Conservation (phyloP, 2,888 invertebrate species). For the Penaeus monodon region DNA sequence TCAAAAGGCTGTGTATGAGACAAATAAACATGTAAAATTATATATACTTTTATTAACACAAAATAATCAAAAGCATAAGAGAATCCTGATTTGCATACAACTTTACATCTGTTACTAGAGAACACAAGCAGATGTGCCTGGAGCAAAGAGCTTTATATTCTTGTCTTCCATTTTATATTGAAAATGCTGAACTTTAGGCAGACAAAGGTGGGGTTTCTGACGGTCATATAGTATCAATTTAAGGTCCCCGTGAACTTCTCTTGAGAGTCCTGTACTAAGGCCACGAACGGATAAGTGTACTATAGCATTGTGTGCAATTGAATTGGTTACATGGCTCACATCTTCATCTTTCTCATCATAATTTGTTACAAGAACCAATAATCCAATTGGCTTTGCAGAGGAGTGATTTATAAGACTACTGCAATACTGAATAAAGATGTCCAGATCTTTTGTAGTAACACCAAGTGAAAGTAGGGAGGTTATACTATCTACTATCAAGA, state of each 20-base stretch:
- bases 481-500: slow-evolving; percentile 54
- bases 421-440: slow-evolving; percentile 50
- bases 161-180: slow-evolving; percentile 53
- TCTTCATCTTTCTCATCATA: slow-evolving; percentile 36
- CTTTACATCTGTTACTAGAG: neutral
- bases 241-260: slow-evolving; percentile 45
- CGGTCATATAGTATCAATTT: slow-evolving; percentile 23
- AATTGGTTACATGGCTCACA: slow-evolving; percentile 15
- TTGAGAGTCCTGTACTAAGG: slow-evolving; percentile 35
- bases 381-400: neutral
- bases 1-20: too few species aligned
- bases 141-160: slow-evolving; percentile 48
- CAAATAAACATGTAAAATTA: too few species aligned
- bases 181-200: slow-evolving; percentile 21
- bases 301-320: slow-evolving; percentile 18
- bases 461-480: slow-evolving; percentile 45
- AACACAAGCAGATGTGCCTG: slow-evolving; percentile 43
- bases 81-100: neutral
- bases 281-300: slow-evolving; percentile 21
- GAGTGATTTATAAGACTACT: slow-evolving; percentile 11
- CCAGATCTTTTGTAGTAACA: slow-evolving; percentile 29
- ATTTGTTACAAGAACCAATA: slow-evolving; percentile 32
- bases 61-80: too few species aligned
- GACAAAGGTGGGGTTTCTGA: slow-evolving; percentile 21
- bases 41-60: too few species aligned